A percentile compares a stretch with the other conserved stretches of the same genome.
phyloP scores from a whole-genome alignment of 2,113 vertebrate genomes.

The Psilopogon haemacephalus region DNA sequence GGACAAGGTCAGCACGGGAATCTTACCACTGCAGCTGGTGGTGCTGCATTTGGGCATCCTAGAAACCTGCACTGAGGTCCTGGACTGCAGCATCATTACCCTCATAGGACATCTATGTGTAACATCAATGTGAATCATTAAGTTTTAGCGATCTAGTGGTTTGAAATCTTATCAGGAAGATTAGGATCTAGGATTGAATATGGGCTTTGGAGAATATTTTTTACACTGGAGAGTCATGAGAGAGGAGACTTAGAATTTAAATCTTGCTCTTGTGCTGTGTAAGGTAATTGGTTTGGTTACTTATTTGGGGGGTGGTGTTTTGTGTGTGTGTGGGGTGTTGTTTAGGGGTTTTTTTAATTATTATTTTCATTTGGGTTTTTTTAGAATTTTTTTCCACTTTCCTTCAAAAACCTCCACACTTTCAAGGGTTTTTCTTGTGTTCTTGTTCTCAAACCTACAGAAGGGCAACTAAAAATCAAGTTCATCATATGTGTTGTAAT shows the following conservation, averaged over 20 bases:
- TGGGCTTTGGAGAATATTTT: background rate
- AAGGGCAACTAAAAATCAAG: background rate
- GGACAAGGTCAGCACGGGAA: accelerated
- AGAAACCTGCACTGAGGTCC: background rate
- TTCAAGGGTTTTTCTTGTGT: background rate
- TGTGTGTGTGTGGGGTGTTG: background rate
- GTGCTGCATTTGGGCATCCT: background rate
- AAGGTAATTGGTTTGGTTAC: background rate
- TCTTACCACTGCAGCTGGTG: background rate
- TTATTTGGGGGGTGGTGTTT: background rate
- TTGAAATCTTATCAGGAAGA: background rate
- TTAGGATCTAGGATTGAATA: background rate
- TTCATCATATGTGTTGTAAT: background rate
- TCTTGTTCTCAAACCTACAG: background rate
- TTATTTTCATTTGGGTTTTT: background rate
- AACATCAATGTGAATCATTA: accelerated
- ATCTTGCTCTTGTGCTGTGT: background rate
- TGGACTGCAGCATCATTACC: accelerated
- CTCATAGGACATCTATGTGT: accelerated
- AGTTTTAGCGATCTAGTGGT: background rate
- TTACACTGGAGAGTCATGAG: accelerated
- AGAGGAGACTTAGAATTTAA: background rate
- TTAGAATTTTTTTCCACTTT: no score
- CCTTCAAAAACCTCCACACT: background rate
- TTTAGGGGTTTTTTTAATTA: background rate